A percentile compares a stretch with the other conserved stretches of the same genome.
These are phyloP conservation scores for Rhabdophis nuchalis DNA, from an alignment of 2,797 vertebrate genomes.

Conservation along the genomic window DNA sequence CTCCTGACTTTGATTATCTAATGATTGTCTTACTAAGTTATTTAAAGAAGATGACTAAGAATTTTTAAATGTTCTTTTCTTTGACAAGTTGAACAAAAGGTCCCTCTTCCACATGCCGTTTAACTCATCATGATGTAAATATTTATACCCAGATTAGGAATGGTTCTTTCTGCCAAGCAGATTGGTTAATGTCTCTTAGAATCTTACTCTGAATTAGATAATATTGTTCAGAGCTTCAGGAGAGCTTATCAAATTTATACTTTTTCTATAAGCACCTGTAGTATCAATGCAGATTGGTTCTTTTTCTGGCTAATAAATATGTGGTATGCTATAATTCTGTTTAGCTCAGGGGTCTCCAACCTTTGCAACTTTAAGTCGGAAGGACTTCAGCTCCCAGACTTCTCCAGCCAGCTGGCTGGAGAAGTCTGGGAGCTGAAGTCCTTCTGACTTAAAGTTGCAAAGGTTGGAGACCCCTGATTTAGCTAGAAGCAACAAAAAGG, in stretches of 20 bases:
- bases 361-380: too few species aligned
- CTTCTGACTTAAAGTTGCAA: too few species aligned
- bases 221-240: neutral
- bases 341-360: too few species aligned
- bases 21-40: neutral
- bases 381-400: too few species aligned
- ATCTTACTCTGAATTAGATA: neutral
- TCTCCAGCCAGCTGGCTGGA: too few species aligned
- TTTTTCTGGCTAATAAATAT: neutral
- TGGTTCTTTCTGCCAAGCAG: neutral
- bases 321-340: neutral
- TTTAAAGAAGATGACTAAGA: neutral
- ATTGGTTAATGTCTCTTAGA: neutral
- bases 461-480: too few species aligned
- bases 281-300: neutral
- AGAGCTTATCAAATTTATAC: neutral
- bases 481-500: neutral
- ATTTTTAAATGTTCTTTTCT: neutral
- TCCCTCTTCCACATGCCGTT: neutral
- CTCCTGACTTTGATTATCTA: neutral
- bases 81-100: neutral
- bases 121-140: neutral
- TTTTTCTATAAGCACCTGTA: neutral
- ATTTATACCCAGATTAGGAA: neutral
- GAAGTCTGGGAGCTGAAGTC: too few species aligned